These are phyloP conservation scores for Cyaniris semiargus DNA, from an alignment of 2,888 invertebrate species.

Conservation along the genomic window DNA sequence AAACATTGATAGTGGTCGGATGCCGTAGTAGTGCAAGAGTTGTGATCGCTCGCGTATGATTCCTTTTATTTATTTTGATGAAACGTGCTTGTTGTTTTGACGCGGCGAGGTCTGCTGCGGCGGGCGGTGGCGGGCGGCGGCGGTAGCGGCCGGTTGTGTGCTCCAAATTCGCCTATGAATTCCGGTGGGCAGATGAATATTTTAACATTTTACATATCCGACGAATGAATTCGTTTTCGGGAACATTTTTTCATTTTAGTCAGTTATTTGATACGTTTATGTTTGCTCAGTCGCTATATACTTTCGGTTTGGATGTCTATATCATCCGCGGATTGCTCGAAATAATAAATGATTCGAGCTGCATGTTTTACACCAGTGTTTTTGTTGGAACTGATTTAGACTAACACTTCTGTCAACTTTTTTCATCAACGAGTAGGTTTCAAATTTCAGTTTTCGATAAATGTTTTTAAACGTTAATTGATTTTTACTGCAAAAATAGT, in stretches of 20 bases:
- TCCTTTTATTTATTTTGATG: conserved; percentile 77
- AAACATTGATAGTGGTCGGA: conserved; percentile 48
- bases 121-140: conserved; percentile 44
- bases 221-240: conserved; percentile 70
- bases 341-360: conserved; percentile 47
- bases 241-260: conserved; percentile 66
- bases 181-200: conserved; percentile 75
- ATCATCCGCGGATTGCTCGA: conserved; percentile 51
- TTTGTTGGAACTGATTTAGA: conserved; percentile 10
- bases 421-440: not conserved
- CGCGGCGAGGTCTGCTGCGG: conserved; percentile 64
- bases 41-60: conserved; percentile 51
- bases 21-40: conserved; percentile 36
- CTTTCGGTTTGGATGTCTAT: conserved; percentile 49
- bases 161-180: conserved; percentile 69
- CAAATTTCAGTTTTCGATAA: not conserved
- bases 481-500: not conserved
- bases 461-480: not conserved
- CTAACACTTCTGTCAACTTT: conserved; percentile 17
- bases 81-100: conserved; percentile 72
- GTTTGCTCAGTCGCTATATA: conserved; percentile 51
- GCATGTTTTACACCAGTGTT: conserved; percentile 26
- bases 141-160: conserved; percentile 65
- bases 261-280: conserved; percentile 69
- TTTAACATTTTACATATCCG: conserved; percentile 77